Evolutionary conservation across 2,888 invertebrate species (phyloP), one percentile per base, ranked within the genome.

Genomic region (Lasioglossum zephyrum): DNA sequence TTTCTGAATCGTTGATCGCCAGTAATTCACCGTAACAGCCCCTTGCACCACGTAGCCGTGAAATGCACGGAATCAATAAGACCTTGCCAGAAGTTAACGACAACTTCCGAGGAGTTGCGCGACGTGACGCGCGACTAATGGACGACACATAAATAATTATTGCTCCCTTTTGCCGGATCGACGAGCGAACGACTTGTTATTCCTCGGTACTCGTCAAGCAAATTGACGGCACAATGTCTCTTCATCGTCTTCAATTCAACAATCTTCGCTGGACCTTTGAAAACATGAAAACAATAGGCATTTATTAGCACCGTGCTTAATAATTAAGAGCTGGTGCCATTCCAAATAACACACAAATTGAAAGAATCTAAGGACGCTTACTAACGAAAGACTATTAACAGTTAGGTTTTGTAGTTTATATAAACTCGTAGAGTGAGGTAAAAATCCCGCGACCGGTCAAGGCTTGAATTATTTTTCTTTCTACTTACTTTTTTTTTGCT

Each of bases 41-140:
- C 63, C 44, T 73, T 73, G 16, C 18, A 66, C 73, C 77, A 82
- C 81, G 81, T 84, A 89, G 81, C 36, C 66, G 36, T 73, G 77
- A 26, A 22, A 66, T 22, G 36, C 31, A 53, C 69, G 39, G 69
- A 60, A 90, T 88, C 90, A 63, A 88, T 88, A 78, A 57, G 31
- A 36, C 63, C 77, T 88, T 82, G 79, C 60, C 39, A 53, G 69
- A 84, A 74, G 49, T 85, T 70, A 22, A 76, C 63, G 57, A 76
- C 13, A 81, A 83, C 60, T 88, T 78, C 60, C 77, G 36, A 39
- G 16, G 16, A 73, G n/a, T 16, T 47, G 53, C 49, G 9, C 49
- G 9, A 53, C 26, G 36, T n/a, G 47, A 69, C 69, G 69, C 18
- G 36, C 36, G 13, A 8, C 75, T 69, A 84, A 84, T 84, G 36